Base-by-base conservation (phyloP, 2,797 vertebrate species). In the Danio tinwini region DNA sequence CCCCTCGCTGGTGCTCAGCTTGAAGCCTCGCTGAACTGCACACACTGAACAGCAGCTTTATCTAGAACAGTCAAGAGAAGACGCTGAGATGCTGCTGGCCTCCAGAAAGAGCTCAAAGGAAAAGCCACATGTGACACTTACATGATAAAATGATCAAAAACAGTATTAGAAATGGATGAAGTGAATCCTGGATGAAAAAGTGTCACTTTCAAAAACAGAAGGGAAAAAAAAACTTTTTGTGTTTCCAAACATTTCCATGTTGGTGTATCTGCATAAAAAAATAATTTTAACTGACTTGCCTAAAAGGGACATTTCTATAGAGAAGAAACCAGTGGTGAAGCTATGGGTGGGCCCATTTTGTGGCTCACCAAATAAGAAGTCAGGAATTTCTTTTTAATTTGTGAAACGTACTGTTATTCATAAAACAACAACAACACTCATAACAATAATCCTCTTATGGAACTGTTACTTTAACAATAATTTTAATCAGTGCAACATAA, bases 121-220 rank as follows among this genome's bases (percentile, higher is more conserved):
- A 69, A 53, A 40, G 67, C 45, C 64, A 68, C 5, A 37, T 29
- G 29, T 69, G 49, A 69, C 16, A 69, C 29, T 69, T 53, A 67
- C 29, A 17, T 49, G 49, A 70, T 53, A 40, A 70, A 53, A 29
- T 17, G 6, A 39, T 69, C 29, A 29, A 29, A 29, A 29, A 29
- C 29, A 29, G 29, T 29, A 29, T 29, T n/a, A 12, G 3, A 40
- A 40, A 69, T 53, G 37, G 7, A 16, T 40, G 2, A 16, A 40
- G 5, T 7, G 1, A 2, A 40, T 17, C 5, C 6, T 40, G 6
- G 6, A 6, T 37, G 19, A 68, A 49, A 16, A 37, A 49, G 13
- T 8, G 16, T 2, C 47, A 40, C 7, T 69, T 52, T 52, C 21
- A 29, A 56, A 56, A 6, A 37, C 0, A 67, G 29, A 29, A 29